Evolutionary conservation across 2,888 invertebrate species (phyloP), one percentile per base, ranked within the genome.

Genomic region (Leucania comma): DNA sequence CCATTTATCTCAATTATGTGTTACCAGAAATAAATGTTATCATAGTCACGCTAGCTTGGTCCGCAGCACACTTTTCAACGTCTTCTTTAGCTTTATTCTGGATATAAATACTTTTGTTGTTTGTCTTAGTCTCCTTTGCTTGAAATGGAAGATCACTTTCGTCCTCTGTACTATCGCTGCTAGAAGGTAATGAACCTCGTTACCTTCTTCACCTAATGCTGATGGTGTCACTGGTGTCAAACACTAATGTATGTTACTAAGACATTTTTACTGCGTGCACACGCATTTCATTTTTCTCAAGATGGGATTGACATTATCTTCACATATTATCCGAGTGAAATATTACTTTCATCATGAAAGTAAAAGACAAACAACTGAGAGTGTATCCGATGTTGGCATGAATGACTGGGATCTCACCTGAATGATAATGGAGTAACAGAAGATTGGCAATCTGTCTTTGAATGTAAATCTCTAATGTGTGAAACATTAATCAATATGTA

Each of bases 1-100:
- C 79, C 85, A 90, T 90, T 88, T 80, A 88, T 90, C 89, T 88
- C 86, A 87, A 90, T 89, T 86, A 85, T 79, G 53, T 73, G 56
- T 50, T 66, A 63, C 72, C 68, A 81, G 71, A 73, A 72, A 72
- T 70, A 66, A 61, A 68, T 75, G 82, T 70, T 72, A 63, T 71
- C 26, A 61, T 63, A 71, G 75, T 72, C 75, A 84, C 80, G 82
- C 80, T 75, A 82, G 62, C 53, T 78, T 54, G 46, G 24, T 0
- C 20, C 9, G 32, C 32, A 20, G 46, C 60, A 32, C n/a, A 59
- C 10, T 57, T 77, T 56, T 59, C 35, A 57, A 59, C 42, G 54
- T 57, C 54, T 53, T 51, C n/a, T 14, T 20, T 22, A 22, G 22
- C 29, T 78, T 53, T 38, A 29, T 50, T 62, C 62, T 14, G 29